These are phyloP conservation scores for Cryptoprocta ferox DNA, from an alignment of 2,797 vertebrate genomes.

Conservation along the genomic window DNA sequence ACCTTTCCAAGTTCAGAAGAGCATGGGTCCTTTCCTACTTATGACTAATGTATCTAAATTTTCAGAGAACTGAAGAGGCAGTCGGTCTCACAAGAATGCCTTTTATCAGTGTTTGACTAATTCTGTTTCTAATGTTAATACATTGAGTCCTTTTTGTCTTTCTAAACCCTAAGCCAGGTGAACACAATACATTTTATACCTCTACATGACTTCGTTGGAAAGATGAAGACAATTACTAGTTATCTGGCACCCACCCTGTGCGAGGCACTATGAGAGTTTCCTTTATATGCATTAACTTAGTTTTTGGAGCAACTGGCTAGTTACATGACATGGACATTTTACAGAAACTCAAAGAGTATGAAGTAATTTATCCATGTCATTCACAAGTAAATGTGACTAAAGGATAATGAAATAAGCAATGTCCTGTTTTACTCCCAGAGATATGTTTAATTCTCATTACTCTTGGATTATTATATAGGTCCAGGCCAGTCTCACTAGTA, in stretches of 20 bases:
- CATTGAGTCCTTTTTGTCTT: not conserved
- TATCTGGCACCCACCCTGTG: not conserved
- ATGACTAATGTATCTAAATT: not conserved
- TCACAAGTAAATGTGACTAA: not conserved
- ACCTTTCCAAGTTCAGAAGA: not conserved
- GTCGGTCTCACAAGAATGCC: not conserved
- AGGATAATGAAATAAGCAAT: not conserved
- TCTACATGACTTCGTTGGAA: not conserved
- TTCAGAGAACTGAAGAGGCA: not conserved
- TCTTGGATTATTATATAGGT: not conserved
- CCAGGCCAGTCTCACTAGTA: not conserved
- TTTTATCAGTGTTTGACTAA: not conserved
- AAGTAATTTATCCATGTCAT: not conserved
- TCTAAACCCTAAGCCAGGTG: not conserved
- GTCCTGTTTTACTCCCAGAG: not conserved
- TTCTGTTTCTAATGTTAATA: constrained; percentile 4
- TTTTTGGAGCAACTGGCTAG: not conserved
- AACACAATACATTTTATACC: not conserved
- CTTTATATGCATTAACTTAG: not conserved
- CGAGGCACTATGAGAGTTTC: not conserved
- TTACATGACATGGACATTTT: not conserved
- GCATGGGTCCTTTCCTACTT: not conserved
- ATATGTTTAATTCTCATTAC: not conserved
- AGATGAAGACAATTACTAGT: not conserved
- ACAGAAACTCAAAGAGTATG: not conserved